Evolutionary conservation across 2,113 vertebrate species (phyloP).

Genomic region (Psilopogon haemacephalus): DNA sequence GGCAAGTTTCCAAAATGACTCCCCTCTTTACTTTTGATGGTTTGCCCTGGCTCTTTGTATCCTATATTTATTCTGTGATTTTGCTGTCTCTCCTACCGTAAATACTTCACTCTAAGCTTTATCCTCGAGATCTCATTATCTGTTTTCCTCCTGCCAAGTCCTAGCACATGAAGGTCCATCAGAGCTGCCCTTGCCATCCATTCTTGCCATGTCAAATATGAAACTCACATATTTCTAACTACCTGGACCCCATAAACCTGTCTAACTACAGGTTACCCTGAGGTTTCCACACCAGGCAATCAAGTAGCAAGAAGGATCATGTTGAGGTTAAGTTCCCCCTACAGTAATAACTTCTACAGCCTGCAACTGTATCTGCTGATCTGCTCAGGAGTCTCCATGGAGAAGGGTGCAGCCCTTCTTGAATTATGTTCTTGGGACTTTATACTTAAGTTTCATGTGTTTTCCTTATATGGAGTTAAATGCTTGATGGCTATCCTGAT

Average conservation of each 20-base stretch:
- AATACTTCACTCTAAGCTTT: background rate
- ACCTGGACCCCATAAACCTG: background rate
- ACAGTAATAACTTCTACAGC: background rate
- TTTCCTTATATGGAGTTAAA: background rate
- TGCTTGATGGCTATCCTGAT: background rate
- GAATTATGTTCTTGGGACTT: background rate
- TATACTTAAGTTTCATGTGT: background rate
- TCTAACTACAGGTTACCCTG: background rate
- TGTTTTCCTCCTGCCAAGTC: background rate
- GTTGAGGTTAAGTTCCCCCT: background rate
- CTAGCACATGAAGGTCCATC: background rate
- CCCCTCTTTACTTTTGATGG: background rate
- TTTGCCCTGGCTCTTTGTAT: background rate
- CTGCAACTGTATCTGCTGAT: background rate
- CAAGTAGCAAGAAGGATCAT: background rate
- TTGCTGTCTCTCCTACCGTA: background rate
- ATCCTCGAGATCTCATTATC: background rate
- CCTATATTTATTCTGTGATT: background rate
- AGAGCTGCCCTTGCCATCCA: background rate
- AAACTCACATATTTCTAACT: background rate
- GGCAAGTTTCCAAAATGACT: background rate
- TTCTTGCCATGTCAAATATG: background rate
- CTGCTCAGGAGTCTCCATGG: background rate
- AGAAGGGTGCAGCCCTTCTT: background rate
- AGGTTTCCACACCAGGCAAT: background rate